Percentiles rank a stretch among this genome's conserved stretches.
phyloP scores from a whole-genome alignment of 2,113 vertebrate species.

The Myotis davidii region DNA sequence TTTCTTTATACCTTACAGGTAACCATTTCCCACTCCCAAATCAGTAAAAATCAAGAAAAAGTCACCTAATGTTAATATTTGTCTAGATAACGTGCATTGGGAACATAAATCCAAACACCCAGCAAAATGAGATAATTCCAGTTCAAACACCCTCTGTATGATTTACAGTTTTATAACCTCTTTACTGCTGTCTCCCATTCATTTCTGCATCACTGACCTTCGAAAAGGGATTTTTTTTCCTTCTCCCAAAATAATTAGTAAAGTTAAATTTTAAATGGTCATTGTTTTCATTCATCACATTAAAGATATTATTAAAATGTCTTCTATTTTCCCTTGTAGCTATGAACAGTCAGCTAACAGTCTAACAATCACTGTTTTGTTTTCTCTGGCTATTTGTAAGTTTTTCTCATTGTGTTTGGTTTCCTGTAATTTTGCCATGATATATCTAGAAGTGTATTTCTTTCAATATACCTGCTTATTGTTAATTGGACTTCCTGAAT shows the following conservation, averaged over 20 bases:
- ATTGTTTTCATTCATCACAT: background rate
- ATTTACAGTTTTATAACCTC: background rate
- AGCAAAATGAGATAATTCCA: background rate
- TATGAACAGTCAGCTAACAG: background rate
- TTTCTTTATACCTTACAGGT: background rate
- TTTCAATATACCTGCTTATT: background rate
- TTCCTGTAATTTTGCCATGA: constrained; percentile 32
- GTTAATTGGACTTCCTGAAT: constrained; percentile 6
- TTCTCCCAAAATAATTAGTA: background rate
- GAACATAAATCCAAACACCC: background rate
- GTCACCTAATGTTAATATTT: background rate
- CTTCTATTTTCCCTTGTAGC: background rate
- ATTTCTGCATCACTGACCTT: background rate
- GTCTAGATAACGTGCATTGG: background rate
- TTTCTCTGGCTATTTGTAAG: background rate
- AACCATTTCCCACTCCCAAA: background rate
- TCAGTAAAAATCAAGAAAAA: background rate
- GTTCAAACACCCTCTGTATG: background rate
- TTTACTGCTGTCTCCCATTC: background rate
- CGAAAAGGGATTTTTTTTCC: background rate
- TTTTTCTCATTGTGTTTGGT: background rate
- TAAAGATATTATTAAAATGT: background rate
- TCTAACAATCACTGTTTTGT: background rate
- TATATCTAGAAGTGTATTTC: background rate
- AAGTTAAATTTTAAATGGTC: constrained; percentile 14